Conservation (phyloP, 2,113 vertebrate genomes). For the Excalfactoria chinensis region DNA sequence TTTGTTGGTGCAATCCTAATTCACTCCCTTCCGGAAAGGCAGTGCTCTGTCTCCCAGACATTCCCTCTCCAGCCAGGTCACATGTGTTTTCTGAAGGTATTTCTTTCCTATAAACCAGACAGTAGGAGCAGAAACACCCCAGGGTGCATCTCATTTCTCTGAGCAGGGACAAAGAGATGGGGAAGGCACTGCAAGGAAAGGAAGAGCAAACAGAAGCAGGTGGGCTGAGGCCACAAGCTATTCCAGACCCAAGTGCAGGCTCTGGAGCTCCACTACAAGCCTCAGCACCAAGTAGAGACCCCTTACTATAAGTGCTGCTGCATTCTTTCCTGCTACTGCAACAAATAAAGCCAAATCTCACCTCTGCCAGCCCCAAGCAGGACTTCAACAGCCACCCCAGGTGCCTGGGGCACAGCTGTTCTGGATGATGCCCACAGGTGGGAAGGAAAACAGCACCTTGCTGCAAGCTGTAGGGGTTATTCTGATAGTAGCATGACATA, state of each 20-base stretch:
- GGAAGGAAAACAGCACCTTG: accelerated
- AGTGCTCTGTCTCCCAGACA: accelerated
- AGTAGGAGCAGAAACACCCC: neutral
- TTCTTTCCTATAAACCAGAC: neutral
- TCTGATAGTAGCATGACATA: neutral
- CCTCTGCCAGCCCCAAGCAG: neutral
- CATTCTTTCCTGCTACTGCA: neutral
- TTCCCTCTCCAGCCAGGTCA: neutral
- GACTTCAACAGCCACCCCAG: neutral
- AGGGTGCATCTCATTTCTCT: accelerated
- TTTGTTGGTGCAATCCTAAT: neutral
- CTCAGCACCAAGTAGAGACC: neutral
- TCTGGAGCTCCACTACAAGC: accelerated
- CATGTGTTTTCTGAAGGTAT: neutral
- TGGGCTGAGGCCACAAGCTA: neutral
- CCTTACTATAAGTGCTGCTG: neutral
- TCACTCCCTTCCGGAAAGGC: neutral
- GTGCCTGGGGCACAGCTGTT: neutral
- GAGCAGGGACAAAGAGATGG: neutral
- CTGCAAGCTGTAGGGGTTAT: accelerated
- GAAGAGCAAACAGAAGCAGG: neutral
- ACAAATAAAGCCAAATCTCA: neutral
- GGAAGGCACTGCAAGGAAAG: neutral
- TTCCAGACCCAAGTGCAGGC: neutral
- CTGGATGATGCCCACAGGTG: too few species aligned